Evolutionary conservation across 2,888 invertebrate genomes (phyloP), one percentile per base, ranked within the genome.

Genomic region (Drosophila limbata): DNA sequence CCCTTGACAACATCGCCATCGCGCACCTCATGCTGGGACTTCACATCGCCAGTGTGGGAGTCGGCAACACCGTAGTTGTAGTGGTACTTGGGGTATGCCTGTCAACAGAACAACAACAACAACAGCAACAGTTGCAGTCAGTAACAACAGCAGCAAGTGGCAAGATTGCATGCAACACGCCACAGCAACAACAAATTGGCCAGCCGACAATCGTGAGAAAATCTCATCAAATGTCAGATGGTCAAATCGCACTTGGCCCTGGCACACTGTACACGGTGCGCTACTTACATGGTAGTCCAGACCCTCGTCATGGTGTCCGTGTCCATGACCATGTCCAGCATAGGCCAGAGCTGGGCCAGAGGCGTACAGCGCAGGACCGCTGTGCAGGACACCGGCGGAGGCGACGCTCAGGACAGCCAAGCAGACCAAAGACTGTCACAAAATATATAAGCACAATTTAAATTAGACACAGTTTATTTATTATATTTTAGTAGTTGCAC

Each of bases 1-100:
- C 93, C 93, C 90, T 93, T 93, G 51, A 93, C 92, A 48, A 93
- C 92, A 90, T 93, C 92, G 62, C 92, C 92, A 70, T 93, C 92
- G 70, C 92, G 93, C 56, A 92, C 92, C 86, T 93, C 92, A 68
- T 92, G 92, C 87, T 93, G 92, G 5, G 92, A 92, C 84, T 93
- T 93, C 40, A 93, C 92, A 85, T 93, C 92, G 19, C 92, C 92
- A 66, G 92, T 93, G 73, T 91, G 91, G 51, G 92, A 89, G 76
- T 93, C 92, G 68, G 92, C 90, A 39, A 93, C 92, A 69, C 92
- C 92, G 62, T 93, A 93, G 84, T 93, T 93, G 91, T 92, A 93
- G 73, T 92, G 92, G 78, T 93, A 93, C 87, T 92, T 91, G 79
- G 92, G 92, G 50, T 92, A 91, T 52, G 92, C 90, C 92, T 92